Conservation (phyloP, 2,888 invertebrate species). For the Cryptocephalus moraei region DNA sequence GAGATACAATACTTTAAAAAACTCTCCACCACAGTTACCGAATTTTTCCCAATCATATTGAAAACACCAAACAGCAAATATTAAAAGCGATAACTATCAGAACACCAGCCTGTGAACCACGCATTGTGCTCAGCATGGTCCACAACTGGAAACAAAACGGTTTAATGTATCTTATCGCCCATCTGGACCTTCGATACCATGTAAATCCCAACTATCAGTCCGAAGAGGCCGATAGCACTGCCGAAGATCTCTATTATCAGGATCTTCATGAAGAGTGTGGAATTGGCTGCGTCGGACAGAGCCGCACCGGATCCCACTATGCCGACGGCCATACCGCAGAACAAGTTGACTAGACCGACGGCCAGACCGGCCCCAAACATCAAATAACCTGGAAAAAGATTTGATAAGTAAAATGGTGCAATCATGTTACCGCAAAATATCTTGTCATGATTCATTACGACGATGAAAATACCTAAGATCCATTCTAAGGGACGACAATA, state of each 20-base stretch:
- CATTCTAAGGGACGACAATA: too few species aligned
- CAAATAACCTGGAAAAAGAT: slow-evolving; percentile 56
- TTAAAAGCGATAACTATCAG: too few species aligned
- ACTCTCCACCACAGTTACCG: too few species aligned
- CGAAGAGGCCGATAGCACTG: slow-evolving; percentile 97
- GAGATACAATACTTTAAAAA: too few species aligned
- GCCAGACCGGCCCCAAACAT: slow-evolving; percentile 95
- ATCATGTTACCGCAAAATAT: neutral
- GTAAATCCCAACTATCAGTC: slow-evolving; percentile 95
- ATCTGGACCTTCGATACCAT: slow-evolving; percentile 44
- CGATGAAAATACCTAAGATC: too few species aligned
- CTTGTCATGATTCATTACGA: too few species aligned
- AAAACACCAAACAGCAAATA: too few species aligned
- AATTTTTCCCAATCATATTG: too few species aligned
- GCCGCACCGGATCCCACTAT: slow-evolving; percentile 98
- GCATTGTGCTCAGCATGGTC: too few species aligned
- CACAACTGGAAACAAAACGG: neutral
- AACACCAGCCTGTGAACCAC: too few species aligned
- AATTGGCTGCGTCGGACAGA: slow-evolving; percentile 94
- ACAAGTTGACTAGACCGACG: slow-evolving; percentile 91
- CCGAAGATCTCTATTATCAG: slow-evolving; percentile 99
- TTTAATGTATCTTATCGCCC: slow-evolving; percentile 20
- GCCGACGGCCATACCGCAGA: slow-evolving; percentile 95
- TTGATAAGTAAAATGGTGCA: neutral
- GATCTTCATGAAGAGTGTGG: slow-evolving; percentile 93